Base-by-base conservation (phyloP, 1,140 invertebrate species). In the Vanessa atalanta region DNA sequence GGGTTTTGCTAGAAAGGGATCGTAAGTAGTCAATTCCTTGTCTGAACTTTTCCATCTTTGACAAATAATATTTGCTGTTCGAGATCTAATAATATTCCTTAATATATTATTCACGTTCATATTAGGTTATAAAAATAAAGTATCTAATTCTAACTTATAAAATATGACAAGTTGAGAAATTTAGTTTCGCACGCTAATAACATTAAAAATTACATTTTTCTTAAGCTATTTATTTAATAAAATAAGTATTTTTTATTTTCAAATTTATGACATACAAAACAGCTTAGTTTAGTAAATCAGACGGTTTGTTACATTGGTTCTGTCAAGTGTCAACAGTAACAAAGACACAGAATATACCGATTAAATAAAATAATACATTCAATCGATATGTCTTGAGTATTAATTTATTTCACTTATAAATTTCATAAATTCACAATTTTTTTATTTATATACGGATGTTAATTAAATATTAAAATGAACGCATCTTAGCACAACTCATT, bases 1-100 rank as follows among this genome's bases (percentile, higher is more conserved):
- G 53, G 95, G 83, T 9, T 93, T 79, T 47, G 92, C 85, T 37
- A 93, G 86, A 89, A 96, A 96, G 0, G 86, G 84, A 66, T 93
- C 93, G 75, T 88, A 91, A 9, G 86, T 71, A n/a, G 83, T 75
- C 3, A 93, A 70, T 31, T 82, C 73, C 55, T 91, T 93, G 68
- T 93, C 87, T 23, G 88, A 84, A 72, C 77, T 85, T 72, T 87
- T 82, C 79, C 81, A 92, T 79, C 89, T 79, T 75, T 74, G 83
- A 26, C 86, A 76, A 12, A 87, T 72, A 51, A 85, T 63, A 75
- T 68, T 75, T 11, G 75, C 60, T 65, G 83, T 76, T 78, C 72
- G 89, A 72, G 67, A 47, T 65, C 71, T 79, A 43, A 89, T 70
- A 73, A 89, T 76, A 74, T 83, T 87, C 71, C 79, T 81, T 57